Percentiles rank a stretch among this genome's conserved stretches.
phyloP scores from a whole-genome alignment of 2,797 vertebrate genomes.

The Fistularia commersonii region DNA sequence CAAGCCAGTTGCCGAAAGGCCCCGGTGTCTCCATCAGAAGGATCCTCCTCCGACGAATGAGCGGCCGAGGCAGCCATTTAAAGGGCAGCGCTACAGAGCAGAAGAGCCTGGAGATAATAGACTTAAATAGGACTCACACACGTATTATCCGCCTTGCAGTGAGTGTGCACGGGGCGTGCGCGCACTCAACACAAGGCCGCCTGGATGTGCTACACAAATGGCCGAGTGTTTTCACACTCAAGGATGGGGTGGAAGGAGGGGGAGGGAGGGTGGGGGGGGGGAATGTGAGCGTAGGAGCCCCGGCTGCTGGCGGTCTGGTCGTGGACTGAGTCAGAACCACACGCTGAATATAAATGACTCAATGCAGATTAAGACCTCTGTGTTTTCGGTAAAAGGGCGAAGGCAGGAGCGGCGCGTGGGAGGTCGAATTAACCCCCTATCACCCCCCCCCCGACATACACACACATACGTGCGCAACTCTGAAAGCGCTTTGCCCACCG shows the following conservation, averaged over 20 bases:
- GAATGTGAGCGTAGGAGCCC: constrained; percentile 26
- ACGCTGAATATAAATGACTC: constrained; percentile 60
- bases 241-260: not conserved
- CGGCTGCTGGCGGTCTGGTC: too few relatives aligned
- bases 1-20: constrained; percentile 23
- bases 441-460: constrained; percentile 21
- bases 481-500: constrained; percentile 10
- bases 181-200: too few relatives aligned
- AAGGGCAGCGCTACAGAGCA: constrained; percentile 36
- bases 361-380: constrained; percentile 59
- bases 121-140: constrained; percentile 28
- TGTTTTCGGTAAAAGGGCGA: constrained; percentile 50
- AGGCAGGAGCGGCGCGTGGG: constrained; percentile 40
- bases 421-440: constrained; percentile 57
- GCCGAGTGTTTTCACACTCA: constrained; percentile 14
- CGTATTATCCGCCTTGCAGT: too few relatives aligned
- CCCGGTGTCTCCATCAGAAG: constrained; percentile 28
- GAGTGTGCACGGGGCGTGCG: not conserved
- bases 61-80: constrained; percentile 40
- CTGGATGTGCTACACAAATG: constrained; percentile 12
- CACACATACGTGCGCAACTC: not conserved
- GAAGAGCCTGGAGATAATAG: constrained; percentile 45
- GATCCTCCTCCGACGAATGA: constrained; percentile 41
- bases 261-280: constrained; percentile 9
- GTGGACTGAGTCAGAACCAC: constrained; percentile 53